A percentile compares a stretch with the other conserved stretches of the same genome.
These are phyloP conservation scores for Drosophila cognata DNA, from an alignment of 2,888 invertebrate genomes.

Conservation along the genomic window DNA sequence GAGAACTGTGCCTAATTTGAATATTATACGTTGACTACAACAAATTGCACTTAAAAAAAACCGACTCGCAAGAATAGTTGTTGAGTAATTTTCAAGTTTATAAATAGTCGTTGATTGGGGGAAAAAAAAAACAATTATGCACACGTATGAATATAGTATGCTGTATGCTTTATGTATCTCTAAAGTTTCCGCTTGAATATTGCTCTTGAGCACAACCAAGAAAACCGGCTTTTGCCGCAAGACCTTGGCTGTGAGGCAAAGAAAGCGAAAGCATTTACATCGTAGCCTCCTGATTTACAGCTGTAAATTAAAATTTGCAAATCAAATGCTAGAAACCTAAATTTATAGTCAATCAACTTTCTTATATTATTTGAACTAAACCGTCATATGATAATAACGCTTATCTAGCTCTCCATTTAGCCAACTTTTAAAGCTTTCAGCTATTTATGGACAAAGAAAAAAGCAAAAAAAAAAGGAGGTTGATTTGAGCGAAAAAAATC, in stretches of 20 bases:
- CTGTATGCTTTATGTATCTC: constrained; percentile 11
- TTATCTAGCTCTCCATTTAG: constrained; percentile 16
- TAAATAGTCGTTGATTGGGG: constrained; percentile 31
- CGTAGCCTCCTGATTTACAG: constrained; percentile 17
- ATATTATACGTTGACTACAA: constrained; percentile 17
- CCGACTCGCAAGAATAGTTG: background rate
- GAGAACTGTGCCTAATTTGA: constrained; percentile 41
- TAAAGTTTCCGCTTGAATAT: constrained; percentile 2
- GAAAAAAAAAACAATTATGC: constrained; percentile 9
- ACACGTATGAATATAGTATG: constrained; percentile 1
- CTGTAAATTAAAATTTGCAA: constrained; percentile 13
- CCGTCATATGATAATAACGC: constrained; percentile 2
- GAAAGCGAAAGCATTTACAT: constrained; percentile 48
- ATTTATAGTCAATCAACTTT: constrained; percentile 55
- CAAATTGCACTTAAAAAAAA: constrained; percentile 37
- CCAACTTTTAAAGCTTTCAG: constrained; percentile 10
- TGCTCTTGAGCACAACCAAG: constrained; percentile 12
- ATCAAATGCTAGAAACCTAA: constrained; percentile 3
- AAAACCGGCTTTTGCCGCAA: constrained; percentile 30
- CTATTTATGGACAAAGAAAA: constrained; percentile 18
- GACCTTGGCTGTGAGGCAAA: constrained; percentile 27
- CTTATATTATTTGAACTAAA: constrained; percentile 28
- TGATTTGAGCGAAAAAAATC: constrained; percentile 48
- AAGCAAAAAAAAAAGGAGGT: background rate
- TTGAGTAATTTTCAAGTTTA: constrained; percentile 14